Conservation (phyloP, 2,888 invertebrate genomes). For the Aethes cnicana region DNA sequence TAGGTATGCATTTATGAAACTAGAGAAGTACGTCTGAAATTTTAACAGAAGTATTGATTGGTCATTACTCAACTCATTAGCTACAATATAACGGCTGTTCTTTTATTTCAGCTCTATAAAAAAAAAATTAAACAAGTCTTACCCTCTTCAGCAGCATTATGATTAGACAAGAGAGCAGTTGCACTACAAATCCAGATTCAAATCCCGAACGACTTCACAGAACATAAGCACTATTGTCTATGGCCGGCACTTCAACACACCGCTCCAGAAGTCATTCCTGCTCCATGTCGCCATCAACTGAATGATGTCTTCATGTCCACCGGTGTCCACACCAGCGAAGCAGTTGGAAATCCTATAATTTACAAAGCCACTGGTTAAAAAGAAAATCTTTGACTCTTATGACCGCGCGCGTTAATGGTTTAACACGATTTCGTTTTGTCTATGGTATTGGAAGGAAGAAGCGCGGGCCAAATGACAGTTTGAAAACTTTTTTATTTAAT, state of each 20-base stretch:
- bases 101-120: not conserved
- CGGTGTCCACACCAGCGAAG: constrained; percentile 57
- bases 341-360: constrained; percentile 76
- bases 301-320: constrained; percentile 62
- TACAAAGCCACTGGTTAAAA: constrained; percentile 63
- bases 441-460: constrained; percentile 21
- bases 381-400: constrained; percentile 59
- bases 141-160: constrained; percentile 62
- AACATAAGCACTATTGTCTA: constrained; percentile 45
- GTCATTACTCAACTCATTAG: no score
- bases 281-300: constrained; percentile 42
- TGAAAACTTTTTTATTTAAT: constrained; percentile 16
- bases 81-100: no score
- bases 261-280: constrained; percentile 51
- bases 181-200: constrained; percentile 38
- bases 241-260: constrained; percentile 48
- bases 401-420: constrained; percentile 62
- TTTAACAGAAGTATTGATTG: no score
- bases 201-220: constrained; percentile 42
- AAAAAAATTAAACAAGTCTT: constrained; percentile 28
- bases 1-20: no score
- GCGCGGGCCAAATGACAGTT: constrained; percentile 46
- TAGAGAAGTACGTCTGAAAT: no score
- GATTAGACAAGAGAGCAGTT: constrained; percentile 33
- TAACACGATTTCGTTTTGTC: constrained; percentile 16